Conservation (phyloP, 2,888 invertebrate species). For the Brassicogethes aeneus region DNA sequence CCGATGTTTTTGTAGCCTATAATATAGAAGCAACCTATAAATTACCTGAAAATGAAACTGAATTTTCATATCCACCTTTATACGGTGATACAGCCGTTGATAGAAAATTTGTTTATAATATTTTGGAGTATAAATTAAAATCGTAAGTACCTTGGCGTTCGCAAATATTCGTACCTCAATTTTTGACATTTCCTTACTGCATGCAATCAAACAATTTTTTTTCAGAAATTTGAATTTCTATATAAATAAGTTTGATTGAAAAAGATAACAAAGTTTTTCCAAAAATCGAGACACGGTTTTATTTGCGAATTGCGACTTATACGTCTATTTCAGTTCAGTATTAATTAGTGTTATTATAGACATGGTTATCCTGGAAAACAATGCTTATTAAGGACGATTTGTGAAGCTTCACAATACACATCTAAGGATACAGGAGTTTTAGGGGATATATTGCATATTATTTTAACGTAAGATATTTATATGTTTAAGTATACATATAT, state of each 20-base stretch:
- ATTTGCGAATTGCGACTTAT: too few relatives aligned
- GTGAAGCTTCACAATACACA: constrained; percentile 50
- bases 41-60: constrained; percentile 46
- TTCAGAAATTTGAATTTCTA: too few relatives aligned
- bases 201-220: constrained; percentile 12
- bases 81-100: constrained; percentile 20
- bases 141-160: constrained; percentile 26
- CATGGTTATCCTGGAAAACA: constrained; percentile 55
- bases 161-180: constrained; percentile 2
- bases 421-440: constrained; percentile 25
- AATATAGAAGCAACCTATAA: constrained; percentile 64
- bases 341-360: constrained; percentile 36
- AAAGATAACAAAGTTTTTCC: too few relatives aligned
- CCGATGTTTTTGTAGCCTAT: constrained; percentile 60
- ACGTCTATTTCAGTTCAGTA: too few relatives aligned
- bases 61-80: constrained; percentile 27
- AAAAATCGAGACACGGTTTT: too few relatives aligned
- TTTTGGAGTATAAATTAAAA: constrained; percentile 28
- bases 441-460: constrained; percentile 28
- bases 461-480: constrained; percentile 26
- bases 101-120: constrained; percentile 25
- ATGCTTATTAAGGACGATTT: constrained; percentile 64
- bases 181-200: background rate
- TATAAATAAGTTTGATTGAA: too few relatives aligned
- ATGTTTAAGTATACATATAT: background rate